Evolutionary conservation across 2,113 vertebrate genomes (phyloP).

Genomic region (Trogon surrucura): DNA sequence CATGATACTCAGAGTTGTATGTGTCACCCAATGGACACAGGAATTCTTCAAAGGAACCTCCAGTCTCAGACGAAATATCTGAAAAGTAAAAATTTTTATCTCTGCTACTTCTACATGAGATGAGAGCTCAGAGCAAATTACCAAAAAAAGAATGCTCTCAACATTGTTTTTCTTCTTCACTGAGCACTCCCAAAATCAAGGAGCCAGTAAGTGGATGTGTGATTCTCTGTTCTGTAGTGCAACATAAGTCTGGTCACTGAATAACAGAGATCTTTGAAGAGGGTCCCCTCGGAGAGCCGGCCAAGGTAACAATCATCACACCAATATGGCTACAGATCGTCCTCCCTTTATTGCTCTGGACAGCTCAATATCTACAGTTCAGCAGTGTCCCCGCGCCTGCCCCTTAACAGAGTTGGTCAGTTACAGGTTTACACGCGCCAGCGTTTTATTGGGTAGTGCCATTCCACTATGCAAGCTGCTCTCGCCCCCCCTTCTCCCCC

Average conservation of each 20-base stretch:
- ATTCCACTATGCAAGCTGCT: too few species aligned
- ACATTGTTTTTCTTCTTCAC: background rate
- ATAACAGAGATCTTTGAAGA: background rate
- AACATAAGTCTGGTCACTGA: background rate
- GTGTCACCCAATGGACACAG: background rate
- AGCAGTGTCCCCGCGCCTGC: too few species aligned
- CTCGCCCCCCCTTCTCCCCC: too few species aligned
- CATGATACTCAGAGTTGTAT: background rate
- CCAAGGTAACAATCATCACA: too few species aligned
- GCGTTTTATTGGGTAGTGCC: too few species aligned
- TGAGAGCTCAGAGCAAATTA: background rate
- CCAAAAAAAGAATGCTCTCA: background rate
- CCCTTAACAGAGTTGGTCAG: too few species aligned
- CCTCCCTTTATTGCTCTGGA: too few species aligned
- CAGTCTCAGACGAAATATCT: background rate
- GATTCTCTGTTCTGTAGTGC: background rate
- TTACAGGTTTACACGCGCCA: too few species aligned
- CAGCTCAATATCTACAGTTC: too few species aligned
- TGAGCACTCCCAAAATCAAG: background rate
- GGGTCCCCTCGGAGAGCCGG: too few species aligned
- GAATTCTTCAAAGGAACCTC: background rate
- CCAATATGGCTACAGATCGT: too few species aligned
- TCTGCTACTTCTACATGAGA: background rate
- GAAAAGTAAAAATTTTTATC: background rate
- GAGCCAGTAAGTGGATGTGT: background rate